Base-by-base conservation (phyloP, 2,888 invertebrate species). In the Congeria kusceri region DNA sequence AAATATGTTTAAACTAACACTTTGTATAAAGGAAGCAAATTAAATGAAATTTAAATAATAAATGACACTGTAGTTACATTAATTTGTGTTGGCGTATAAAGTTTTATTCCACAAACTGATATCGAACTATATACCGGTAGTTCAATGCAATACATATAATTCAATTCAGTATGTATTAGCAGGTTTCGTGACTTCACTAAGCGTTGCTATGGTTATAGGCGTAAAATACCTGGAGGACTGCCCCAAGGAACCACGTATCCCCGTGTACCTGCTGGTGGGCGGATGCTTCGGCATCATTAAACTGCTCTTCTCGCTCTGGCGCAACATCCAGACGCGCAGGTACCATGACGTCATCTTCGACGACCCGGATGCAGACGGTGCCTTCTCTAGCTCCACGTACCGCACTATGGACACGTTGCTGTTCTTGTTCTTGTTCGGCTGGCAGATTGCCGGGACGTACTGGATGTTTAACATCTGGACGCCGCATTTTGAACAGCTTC, bases 191-290 rank as follows among this genome's bases (percentile, higher is more conserved):
- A 13, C 9, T 7, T 1, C 13, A 9, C 13, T 5, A 7, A 3
- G 1, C 39, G 3, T 39, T 9, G 3, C 53, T 11, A 3, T 59
- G n/a, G 11, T 93, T 92, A 25, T 95, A 97, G 97, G 97, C 83
- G 95, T 96, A 66, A 96, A 97, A 91, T 96, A 96, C 93, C 95
- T 96, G 77, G 95, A 96, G 28, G 96, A 97, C 92, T 97, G 97
- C 87, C 97, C 97, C 0, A 95, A 95, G 64, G 96, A 97, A 93
- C 96, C 96, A 0, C 95, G 96, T 70, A 96, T 97, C 80, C 97
- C 97, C 0, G 95, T 97, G 20, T 97, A 97, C 94, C 96, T 97
- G 95, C 95, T 97, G 76, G 96, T 97, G 18, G 97, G 97, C 0
- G 97, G 97, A 0, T 95, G 96, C 23, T 95, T 96, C 18, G 97